Conservation (phyloP, 1,140 invertebrate genomes). For the Drosophila simulans region DNA sequence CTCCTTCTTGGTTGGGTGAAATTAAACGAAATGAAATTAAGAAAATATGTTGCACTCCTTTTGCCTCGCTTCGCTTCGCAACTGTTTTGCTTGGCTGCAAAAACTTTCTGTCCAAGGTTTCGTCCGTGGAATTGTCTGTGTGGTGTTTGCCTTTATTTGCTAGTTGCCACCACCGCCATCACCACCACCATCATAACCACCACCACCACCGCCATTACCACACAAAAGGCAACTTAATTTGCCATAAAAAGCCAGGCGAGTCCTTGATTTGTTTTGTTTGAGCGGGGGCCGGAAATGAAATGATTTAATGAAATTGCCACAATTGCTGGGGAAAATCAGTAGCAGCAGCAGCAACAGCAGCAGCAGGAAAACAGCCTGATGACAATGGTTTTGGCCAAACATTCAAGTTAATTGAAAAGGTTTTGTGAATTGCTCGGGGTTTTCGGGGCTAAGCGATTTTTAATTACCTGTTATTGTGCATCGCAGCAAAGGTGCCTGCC, state of each 20-base stretch:
- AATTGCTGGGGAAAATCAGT: slow-evolving; percentile 52
- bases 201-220: background rate
- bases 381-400: slow-evolving; percentile 43
- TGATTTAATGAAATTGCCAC: slow-evolving; percentile 81
- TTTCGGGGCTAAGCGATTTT: slow-evolving; percentile 64
- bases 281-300: slow-evolving; percentile 71
- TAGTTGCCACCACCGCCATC: slow-evolving; percentile 41
- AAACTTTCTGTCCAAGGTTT: slow-evolving; percentile 54
- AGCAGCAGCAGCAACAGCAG: slow-evolving; percentile 35
- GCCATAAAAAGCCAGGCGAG: slow-evolving; percentile 67
- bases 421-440: slow-evolving; percentile 32
- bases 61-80: slow-evolving; percentile 11
- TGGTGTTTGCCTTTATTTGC: slow-evolving; percentile 54
- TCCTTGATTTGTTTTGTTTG: slow-evolving; percentile 71
- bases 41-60: slow-evolving; percentile 73
- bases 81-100: slow-evolving; percentile 17
- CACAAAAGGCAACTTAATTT: slow-evolving; percentile 69
- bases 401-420: slow-evolving; percentile 79
- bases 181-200: slow-evolving; percentile 11
- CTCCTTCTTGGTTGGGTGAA: slow-evolving; percentile 24
- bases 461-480: slow-evolving; percentile 70
- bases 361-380: slow-evolving; percentile 28
- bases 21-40: slow-evolving; percentile 74
- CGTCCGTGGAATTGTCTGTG: slow-evolving; percentile 54
- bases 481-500: slow-evolving; percentile 18